These are phyloP conservation scores for Antennarius striatus DNA, from an alignment of 2,113 vertebrate species.

Conservation along the genomic window DNA sequence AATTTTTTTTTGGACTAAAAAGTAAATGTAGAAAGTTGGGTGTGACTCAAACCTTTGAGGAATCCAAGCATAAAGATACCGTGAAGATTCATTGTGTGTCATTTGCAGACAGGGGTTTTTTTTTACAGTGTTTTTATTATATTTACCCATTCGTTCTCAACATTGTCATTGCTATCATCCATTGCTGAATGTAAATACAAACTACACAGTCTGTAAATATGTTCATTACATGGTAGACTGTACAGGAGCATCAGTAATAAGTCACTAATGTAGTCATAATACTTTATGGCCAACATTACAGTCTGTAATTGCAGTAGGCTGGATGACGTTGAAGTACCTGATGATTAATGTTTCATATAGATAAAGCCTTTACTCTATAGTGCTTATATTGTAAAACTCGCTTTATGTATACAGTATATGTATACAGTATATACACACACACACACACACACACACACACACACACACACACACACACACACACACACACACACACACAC, in stretches of 20 bases:
- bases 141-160: slow-evolving; percentile 23
- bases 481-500: too few species aligned
- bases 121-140: slow-evolving; percentile 3
- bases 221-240: slow-evolving; percentile 38
- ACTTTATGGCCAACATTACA: slow-evolving; percentile 25
- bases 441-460: too few species aligned
- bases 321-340: slow-evolving; percentile 42
- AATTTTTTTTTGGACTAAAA: slow-evolving; percentile 11
- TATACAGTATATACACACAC: too few species aligned
- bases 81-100: background rate
- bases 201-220: slow-evolving; percentile 59
- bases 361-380: slow-evolving; percentile 47
- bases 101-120: background rate
- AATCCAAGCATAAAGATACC: slow-evolving; percentile 35
- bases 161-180: slow-evolving; percentile 23
- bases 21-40: background rate
- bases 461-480: too few species aligned
- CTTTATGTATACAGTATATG: slow-evolving; percentile 58
- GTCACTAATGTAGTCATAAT: slow-evolving; percentile 42
- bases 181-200: slow-evolving; percentile 60
- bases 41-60: background rate
- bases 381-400: slow-evolving; percentile 63
- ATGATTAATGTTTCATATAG: slow-evolving; percentile 56
- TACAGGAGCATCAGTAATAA: slow-evolving; percentile 33
- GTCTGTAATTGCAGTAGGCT: slow-evolving; percentile 31